Percentiles rank a stretch among this genome's conserved stretches.
These are phyloP conservation scores for Zapornia atra DNA, from an alignment of 2,113 vertebrate species.

Conservation along the genomic window DNA sequence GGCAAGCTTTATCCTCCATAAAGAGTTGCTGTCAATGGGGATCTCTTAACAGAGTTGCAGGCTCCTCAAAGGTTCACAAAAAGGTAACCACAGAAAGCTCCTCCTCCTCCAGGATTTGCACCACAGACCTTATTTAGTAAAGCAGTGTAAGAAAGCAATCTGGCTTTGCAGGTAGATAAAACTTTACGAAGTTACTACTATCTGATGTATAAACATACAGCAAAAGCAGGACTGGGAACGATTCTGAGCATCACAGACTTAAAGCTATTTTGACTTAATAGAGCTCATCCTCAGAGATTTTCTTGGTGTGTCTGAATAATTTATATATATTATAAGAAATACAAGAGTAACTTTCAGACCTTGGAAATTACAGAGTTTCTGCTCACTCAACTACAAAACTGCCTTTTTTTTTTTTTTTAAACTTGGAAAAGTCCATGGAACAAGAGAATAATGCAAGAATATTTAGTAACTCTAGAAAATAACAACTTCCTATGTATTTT, in stretches of 20 bases:
- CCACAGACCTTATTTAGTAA: background rate
- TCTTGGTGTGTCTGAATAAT: background rate
- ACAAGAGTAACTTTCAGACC: background rate
- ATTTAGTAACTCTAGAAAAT: slow-evolving; percentile 47
- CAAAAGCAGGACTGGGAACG: background rate
- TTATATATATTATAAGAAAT: background rate
- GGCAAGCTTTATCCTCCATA: background rate
- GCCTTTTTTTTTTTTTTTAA: background rate
- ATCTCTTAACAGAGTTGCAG: slow-evolving; percentile 20
- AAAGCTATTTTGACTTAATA: background rate
- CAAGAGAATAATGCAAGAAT: slow-evolving; percentile 2
- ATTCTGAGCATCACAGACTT: background rate
- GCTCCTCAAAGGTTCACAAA: background rate
- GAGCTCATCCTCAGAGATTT: background rate
- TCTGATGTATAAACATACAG: background rate
- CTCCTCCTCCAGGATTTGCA: background rate
- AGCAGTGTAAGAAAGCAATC: background rate
- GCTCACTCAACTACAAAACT: background rate
- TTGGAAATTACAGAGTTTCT: background rate
- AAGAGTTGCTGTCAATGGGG: slow-evolving; percentile 9
- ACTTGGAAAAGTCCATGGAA: slow-evolving; percentile 29
- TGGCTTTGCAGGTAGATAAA: background rate
- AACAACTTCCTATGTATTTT: slow-evolving; percentile 46
- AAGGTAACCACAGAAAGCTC: slow-evolving; percentile 5
- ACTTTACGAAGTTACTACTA: background rate